Percentiles rank a stretch among this genome's conserved stretches.
These are phyloP conservation scores for Lepidurus packardi DNA, from an alignment of 1,140 invertebrate species.

Conservation along the genomic window DNA sequence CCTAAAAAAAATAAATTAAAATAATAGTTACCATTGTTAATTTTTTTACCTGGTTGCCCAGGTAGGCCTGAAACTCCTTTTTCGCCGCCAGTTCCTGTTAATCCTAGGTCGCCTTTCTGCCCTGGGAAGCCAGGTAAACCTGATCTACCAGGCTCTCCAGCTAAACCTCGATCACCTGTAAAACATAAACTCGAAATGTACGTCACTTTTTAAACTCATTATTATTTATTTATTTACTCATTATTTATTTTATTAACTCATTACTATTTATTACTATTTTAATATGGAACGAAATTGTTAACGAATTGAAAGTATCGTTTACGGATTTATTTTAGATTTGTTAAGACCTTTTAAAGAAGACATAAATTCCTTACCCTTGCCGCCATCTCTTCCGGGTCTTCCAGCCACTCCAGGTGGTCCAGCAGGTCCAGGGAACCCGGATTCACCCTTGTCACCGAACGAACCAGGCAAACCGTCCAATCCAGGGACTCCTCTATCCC, in stretches of 20 bases:
- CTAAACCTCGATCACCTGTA: constrained; percentile 29
- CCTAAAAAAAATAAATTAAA: constrained; percentile 27
- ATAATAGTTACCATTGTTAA: background rate
- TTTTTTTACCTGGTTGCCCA: background rate
- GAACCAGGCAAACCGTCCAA: constrained; percentile 42
- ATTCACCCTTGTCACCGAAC: constrained; percentile 59
- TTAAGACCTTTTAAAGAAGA: background rate
- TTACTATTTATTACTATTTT: too few species aligned
- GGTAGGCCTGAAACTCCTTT: constrained; percentile 43
- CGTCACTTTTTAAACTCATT: too few species aligned
- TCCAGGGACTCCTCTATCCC: constrained; percentile 38
- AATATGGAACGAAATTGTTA: too few species aligned
- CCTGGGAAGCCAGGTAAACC: constrained; percentile 38
- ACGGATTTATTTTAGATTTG: background rate
- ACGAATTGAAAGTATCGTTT: background rate
- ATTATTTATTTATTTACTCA: too few species aligned
- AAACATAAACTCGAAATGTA: background rate
- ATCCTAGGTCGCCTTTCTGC: constrained; percentile 38
- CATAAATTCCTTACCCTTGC: constrained; percentile 24
- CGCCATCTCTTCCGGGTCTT: constrained; percentile 28
- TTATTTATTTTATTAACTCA: too few species aligned
- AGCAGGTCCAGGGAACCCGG: constrained; percentile 56
- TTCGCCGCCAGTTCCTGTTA: constrained; percentile 40
- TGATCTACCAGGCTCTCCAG: constrained; percentile 35
- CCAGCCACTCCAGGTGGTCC: constrained; percentile 44